Evolutionary conservation across 2,113 vertebrate species (phyloP), one percentile per base, ranked within the genome.

Genomic region (Dasyprocta punctata): DNA sequence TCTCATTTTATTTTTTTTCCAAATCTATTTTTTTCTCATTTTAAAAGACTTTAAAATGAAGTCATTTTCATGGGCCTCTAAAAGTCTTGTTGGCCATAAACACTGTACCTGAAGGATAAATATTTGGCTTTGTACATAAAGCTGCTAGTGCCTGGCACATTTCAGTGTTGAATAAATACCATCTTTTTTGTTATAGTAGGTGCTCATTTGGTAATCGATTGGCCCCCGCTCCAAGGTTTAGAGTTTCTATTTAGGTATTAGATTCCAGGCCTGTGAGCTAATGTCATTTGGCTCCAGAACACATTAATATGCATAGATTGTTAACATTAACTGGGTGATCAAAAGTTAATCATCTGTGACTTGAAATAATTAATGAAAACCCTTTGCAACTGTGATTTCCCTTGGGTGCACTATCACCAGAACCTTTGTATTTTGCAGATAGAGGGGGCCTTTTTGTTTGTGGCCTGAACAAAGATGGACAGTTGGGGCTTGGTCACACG

Each of bases 391-490:
- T 73, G 12, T 94, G 58, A 65, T 78, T 95, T 93, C 63, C 1
- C 13, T 1, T 22, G 36, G 24, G 75, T 28, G 41, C 0, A 7
- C 14, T 52, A 30, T 96, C 78, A 97, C 58, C 12, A 1, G 47
- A 71, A 61, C 33, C 49, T 97, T 97, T 95, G 41, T 93, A 69
- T 94, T 87, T 96, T 98, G 67, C 97, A 99, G 99, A 98, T 60
- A 90, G 65, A 2, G 99, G 99, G 87, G 97, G 98, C 2, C 98
- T 99, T 89, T 99, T 99, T 98, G 98, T 99, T 12, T 99, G 99
- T 97, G 99, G 99, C 89, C 98, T 99, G 90, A 99, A 99, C 97
- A 98, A 99, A 98, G 99, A 99, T 91, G 99, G 99, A 11, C 99
- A 99, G 94, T 63, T 99, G 97, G 99, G 99, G 54, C 96, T 99